phyloP scores from a whole-genome alignment of 2,113 vertebrate species.

The Oryctolagus cuniculus region DNA sequence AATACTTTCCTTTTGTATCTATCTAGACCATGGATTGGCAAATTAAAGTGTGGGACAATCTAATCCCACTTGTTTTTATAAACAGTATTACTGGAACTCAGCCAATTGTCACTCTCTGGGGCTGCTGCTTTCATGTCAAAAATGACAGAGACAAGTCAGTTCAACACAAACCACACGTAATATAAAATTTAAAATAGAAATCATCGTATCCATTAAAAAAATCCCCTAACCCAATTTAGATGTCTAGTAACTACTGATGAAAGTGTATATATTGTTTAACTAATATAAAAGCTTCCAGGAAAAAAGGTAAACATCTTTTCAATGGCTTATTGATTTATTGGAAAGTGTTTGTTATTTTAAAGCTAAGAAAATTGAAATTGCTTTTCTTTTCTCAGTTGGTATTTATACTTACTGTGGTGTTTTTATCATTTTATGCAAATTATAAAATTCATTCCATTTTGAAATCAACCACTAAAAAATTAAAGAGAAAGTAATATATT shows the following conservation, averaged over 20 bases:
- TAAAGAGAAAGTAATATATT: background rate
- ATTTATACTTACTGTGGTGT: background rate
- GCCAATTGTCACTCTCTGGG: background rate
- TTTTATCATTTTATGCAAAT: background rate
- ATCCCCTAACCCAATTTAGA: background rate
- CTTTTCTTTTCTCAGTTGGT: background rate
- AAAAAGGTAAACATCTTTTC: background rate
- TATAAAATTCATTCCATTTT: background rate
- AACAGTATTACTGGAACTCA: background rate
- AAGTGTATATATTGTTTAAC: background rate
- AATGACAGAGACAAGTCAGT: background rate
- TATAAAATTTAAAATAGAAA: background rate
- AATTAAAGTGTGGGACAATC: background rate
- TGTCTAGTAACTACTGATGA: background rate
- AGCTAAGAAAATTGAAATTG: background rate
- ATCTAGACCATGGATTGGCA: background rate
- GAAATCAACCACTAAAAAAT: background rate
- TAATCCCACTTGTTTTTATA: background rate
- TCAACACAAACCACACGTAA: background rate
- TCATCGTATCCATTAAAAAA: background rate
- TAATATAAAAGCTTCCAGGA: background rate
- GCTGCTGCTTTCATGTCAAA: background rate
- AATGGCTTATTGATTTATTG: background rate
- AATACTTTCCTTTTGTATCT: background rate
- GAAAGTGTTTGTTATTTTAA: constrained; percentile 6